phyloP scores from a whole-genome alignment of 2,113 vertebrate genomes.

The Agelaius phoeniceus region DNA sequence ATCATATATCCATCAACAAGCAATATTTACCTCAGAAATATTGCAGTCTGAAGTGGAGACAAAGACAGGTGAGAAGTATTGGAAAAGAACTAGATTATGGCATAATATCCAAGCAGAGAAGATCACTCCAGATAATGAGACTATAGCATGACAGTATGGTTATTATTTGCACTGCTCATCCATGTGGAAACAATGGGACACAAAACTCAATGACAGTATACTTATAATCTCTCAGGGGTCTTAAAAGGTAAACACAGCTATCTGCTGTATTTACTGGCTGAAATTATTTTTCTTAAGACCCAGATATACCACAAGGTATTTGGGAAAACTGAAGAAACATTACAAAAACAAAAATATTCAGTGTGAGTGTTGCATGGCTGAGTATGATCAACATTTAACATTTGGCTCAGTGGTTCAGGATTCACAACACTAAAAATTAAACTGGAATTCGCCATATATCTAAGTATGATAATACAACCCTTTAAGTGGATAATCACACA shows the following conservation, averaged over 20 bases:
- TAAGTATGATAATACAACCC: neutral
- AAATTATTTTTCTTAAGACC: neutral
- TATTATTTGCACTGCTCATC: conserved; percentile 16
- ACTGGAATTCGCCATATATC: neutral
- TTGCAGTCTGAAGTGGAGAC: neutral
- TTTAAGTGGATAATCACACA: neutral
- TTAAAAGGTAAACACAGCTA: neutral
- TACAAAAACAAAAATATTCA: neutral
- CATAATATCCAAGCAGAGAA: neutral
- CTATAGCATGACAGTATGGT: neutral
- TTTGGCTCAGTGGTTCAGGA: neutral
- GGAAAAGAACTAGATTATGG: neutral
- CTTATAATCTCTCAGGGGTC: neutral
- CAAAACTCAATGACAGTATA: neutral
- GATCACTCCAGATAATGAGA: neutral
- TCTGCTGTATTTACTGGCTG: neutral
- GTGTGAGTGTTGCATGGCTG: neutral
- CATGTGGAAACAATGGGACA: neutral
- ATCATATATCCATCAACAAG: neutral
- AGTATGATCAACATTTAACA: neutral
- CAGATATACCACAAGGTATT: neutral
- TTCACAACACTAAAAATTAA: neutral
- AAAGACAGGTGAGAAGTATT: neutral
- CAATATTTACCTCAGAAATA: neutral
- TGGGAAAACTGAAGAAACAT: neutral